Evolutionary conservation across 1,140 invertebrate genomes (phyloP), one percentile per base, ranked within the genome.

Genomic region (Lepidotrigona ventralis): DNA sequence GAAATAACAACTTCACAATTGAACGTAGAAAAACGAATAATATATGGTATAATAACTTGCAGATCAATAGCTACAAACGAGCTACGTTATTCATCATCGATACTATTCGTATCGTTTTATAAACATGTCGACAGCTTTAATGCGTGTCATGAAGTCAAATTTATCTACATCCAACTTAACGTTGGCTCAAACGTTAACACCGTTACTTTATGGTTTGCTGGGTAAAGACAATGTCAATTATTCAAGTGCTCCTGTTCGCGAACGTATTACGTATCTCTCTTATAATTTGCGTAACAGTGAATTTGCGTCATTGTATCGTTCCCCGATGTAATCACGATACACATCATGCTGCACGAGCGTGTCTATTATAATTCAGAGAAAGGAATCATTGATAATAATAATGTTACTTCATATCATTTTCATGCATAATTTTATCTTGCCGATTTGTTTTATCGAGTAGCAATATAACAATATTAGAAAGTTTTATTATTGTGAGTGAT

Each of bases 221-320:
- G 73, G 73, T 66, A 68, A 60, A 70, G 75, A 83, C 81, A 78
- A 83, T 83, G 56, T 15, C 53, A 83, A 70, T 77, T 60, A 78
- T 78, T 83, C 54, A 71, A 83, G 70, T 29, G 26, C 72, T 76
- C 17, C 80, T 76, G 80, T 68, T 68, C 72, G 2, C 29, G 58
- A 23, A 70, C 73, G 73, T 58, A 46, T 72, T 77, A 66, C 75
- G 29, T 46, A 81, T 72, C 81, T 46, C 51, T 78, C 46, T 77
- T 79, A 85, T 74, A 78, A 69, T 63, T 66, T 60, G 60, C 58
- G 68, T 74, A 83, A 77, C 73, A 73, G 72, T 58, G 84, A 85
- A 83, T 86, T 8, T 46, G 39, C 84, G 81, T 88, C 85, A 84
- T 87, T 87, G 80, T 80, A 81, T 70, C 75, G 29, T 60, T 78